Evolutionary conservation across 2,113 vertebrate genomes (phyloP).

Genomic region (Pampusana beccarii): DNA sequence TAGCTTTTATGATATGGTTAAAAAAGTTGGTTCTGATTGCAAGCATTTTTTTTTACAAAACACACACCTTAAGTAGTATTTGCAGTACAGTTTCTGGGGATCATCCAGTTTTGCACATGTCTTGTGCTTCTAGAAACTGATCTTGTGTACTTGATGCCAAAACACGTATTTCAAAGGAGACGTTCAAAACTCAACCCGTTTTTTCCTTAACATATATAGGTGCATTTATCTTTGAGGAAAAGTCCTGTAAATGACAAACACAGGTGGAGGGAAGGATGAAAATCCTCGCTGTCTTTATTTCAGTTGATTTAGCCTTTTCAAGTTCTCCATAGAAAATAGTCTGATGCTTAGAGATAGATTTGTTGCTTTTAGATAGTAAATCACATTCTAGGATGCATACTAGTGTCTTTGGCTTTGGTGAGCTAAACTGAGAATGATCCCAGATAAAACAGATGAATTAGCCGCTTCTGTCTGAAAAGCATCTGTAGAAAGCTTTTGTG

Average conservation of each 20-base stretch:
- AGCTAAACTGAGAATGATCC: background rate
- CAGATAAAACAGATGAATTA: background rate
- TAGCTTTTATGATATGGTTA: background rate
- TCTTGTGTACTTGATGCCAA: background rate
- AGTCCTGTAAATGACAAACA: background rate
- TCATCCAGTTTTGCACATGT: background rate
- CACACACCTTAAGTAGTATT: background rate
- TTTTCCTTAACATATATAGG: background rate
- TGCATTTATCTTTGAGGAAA: background rate
- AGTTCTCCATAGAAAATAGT: conserved; percentile 1
- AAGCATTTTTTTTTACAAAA: background rate
- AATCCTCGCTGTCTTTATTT: background rate
- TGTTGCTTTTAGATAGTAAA: background rate
- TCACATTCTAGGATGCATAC: background rate
- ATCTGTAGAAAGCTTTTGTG: background rate
- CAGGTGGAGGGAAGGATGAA: background rate
- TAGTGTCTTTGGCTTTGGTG: background rate
- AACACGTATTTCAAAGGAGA: background rate
- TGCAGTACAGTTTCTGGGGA: background rate
- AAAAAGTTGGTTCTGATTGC: background rate
- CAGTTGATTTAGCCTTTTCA: background rate
- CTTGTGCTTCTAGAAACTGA: background rate
- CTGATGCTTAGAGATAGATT: background rate
- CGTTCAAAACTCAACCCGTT: background rate
- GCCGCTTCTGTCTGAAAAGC: background rate